Conservation (phyloP, 2,888 invertebrate genomes). For the Thera britannica region DNA sequence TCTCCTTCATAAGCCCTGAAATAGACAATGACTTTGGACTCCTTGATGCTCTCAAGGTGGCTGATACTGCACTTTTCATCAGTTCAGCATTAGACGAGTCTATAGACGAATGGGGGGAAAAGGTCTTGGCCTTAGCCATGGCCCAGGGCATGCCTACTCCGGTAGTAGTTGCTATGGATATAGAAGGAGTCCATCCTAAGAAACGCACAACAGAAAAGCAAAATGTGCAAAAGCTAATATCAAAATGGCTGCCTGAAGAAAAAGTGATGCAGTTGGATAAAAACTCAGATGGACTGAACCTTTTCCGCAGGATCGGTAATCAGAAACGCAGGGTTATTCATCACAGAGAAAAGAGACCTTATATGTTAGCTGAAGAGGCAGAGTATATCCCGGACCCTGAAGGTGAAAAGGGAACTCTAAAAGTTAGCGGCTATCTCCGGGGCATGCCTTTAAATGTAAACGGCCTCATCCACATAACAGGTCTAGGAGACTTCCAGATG, state of each 20-base stretch:
- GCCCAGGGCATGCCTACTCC: conserved; percentile 93
- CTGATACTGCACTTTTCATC: conserved; percentile 93
- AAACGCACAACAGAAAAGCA: conserved; percentile 89
- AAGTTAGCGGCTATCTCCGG: conserved; percentile 94
- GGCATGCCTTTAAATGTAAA: conserved; percentile 94
- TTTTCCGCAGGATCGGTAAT: conserved; percentile 88
- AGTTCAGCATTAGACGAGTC: conserved; percentile 90
- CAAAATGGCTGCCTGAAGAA: conserved; percentile 92
- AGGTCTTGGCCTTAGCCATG: conserved; percentile 90
- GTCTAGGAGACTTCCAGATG: conserved; percentile 97
- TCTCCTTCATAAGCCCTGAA: conserved; percentile 91
- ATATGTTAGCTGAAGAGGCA: conserved; percentile 92
- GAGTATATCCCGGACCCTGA: conserved; percentile 84
- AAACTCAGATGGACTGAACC: conserved; percentile 89
- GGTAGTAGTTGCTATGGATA: conserved; percentile 89
- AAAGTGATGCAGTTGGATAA: conserved; percentile 92
- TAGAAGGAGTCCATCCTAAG: conserved; percentile 90
- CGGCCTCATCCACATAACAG: conserved; percentile 94
- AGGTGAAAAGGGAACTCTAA: conserved; percentile 86
- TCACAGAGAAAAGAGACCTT: conserved; percentile 91
- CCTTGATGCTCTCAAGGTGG: conserved; percentile 93
- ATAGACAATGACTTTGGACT: conserved; percentile 89
- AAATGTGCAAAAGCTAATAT: conserved; percentile 86
- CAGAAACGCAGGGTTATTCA: conserved; percentile 91
- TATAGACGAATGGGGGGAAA: conserved; percentile 92